Evolutionary conservation across 2,888 invertebrate genomes (phyloP).

Genomic region (Thera britannica): DNA sequence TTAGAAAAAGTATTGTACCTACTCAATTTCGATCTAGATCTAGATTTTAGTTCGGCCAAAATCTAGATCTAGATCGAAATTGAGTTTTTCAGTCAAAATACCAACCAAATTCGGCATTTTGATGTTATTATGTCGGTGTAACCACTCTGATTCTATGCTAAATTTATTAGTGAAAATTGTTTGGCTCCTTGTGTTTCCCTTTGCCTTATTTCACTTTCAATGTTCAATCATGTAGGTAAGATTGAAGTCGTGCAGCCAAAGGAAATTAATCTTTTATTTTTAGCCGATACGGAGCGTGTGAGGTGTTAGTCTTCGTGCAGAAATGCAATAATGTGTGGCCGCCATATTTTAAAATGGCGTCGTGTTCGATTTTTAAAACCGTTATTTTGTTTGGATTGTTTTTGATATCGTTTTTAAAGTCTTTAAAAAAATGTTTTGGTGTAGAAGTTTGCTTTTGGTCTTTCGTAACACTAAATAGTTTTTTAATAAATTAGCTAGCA

Average conservation of each 20-base stretch:
- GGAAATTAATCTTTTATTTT: slow-evolving; percentile 81
- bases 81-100: no score
- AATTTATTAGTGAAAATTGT: slow-evolving; percentile 7
- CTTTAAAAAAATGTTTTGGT: neutral
- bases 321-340: slow-evolving; percentile 64
- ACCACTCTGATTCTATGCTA: no score
- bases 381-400: slow-evolving; percentile 49
- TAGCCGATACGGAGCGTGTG: slow-evolving; percentile 61
- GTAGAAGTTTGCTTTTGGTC: neutral
- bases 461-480: no score
- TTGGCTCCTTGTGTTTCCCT: slow-evolving; percentile 3
- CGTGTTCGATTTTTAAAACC: slow-evolving; percentile 64
- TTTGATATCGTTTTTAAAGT: slow-evolving; percentile 6
- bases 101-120: no score
- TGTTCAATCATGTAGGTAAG: slow-evolving; percentile 53
- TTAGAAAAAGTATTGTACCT: no score
- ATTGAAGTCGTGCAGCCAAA: slow-evolving; percentile 65
- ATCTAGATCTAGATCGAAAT: no score
- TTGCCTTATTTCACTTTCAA: slow-evolving; percentile 44
- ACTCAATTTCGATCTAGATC: no score
- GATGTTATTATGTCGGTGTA: no score
- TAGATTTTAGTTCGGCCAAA: no score
- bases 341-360: slow-evolving; percentile 74
- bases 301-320: slow-evolving; percentile 59
- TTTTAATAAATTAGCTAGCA: no score